phyloP scores from a whole-genome alignment of 2,888 invertebrate genomes.

The Phytoseiulus persimilis region DNA sequence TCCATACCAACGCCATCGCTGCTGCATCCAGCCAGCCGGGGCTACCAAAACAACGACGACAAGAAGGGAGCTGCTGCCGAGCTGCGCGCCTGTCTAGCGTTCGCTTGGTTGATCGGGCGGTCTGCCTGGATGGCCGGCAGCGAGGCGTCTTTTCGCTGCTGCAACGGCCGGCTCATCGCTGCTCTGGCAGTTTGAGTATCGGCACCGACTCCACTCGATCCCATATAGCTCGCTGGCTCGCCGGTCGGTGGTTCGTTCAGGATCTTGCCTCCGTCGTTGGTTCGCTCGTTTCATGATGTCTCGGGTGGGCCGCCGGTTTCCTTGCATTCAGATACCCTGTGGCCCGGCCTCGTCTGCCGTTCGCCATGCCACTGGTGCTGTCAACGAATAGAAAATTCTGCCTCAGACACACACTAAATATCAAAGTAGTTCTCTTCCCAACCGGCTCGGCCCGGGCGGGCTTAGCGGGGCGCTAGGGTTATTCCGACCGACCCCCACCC shows the following conservation, averaged over 20 bases:
- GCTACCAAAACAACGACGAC: background rate
- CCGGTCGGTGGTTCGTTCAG: background rate
- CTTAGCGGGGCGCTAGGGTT: background rate
- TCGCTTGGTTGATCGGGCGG: background rate
- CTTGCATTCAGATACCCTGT: background rate
- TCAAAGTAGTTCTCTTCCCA: background rate
- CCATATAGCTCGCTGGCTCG: background rate
- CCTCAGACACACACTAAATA: background rate
- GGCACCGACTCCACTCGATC: background rate
- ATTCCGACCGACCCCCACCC: background rate
- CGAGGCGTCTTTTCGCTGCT: background rate
- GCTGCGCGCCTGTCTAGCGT: background rate
- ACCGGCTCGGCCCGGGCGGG: background rate
- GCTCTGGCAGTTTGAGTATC: background rate
- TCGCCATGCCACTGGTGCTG: background rate
- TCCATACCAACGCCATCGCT: background rate
- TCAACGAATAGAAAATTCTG: background rate
- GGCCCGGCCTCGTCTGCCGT: background rate
- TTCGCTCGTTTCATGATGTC: background rate
- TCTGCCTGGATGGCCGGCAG: background rate
- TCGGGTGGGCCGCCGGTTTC: background rate
- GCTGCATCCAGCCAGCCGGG: background rate
- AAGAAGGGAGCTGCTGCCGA: background rate
- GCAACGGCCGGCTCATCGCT: background rate
- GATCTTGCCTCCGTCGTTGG: no score